Evolutionary conservation across 2,888 invertebrate species (phyloP).

Genomic region (Rhagonycha lutea): DNA sequence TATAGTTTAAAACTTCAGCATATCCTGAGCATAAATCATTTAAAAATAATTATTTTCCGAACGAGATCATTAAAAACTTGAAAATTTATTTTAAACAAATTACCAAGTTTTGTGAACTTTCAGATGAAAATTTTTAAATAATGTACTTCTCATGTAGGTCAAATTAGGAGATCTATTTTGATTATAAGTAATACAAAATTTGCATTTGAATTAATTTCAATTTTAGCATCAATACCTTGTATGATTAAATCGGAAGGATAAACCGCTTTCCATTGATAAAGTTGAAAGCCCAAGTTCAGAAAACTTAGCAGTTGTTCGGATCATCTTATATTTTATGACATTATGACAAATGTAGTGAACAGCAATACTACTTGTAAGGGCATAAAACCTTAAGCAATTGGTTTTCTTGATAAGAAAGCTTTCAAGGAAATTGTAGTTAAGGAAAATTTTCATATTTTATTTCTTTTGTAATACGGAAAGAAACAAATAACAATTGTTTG

Average conservation of each 20-base stretch:
- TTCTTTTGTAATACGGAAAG: background rate
- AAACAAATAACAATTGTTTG: background rate
- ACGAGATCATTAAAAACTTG: background rate
- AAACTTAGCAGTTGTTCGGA: background rate
- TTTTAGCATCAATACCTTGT: background rate
- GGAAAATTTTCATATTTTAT: background rate
- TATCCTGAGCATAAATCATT: background rate
- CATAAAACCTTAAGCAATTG: background rate
- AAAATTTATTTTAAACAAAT: background rate
- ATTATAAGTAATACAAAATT: background rate
- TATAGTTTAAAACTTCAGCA: background rate
- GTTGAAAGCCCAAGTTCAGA: background rate
- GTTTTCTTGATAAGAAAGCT: background rate
- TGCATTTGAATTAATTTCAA: background rate
- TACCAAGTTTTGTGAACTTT: background rate
- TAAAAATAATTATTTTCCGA: background rate
- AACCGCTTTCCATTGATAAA: background rate
- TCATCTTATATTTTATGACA: background rate
- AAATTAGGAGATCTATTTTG: background rate
- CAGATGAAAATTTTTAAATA: background rate
- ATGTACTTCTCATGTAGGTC: background rate
- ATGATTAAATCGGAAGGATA: background rate
- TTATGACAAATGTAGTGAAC: background rate
- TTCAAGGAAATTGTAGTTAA: background rate
- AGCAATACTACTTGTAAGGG: background rate